A percentile compares a stretch with the other conserved stretches of the same genome.
These are phyloP conservation scores for Sinocyclocheilus maitianheensis DNA, from an alignment of 2,113 vertebrate species.

Conservation along the genomic window DNA sequence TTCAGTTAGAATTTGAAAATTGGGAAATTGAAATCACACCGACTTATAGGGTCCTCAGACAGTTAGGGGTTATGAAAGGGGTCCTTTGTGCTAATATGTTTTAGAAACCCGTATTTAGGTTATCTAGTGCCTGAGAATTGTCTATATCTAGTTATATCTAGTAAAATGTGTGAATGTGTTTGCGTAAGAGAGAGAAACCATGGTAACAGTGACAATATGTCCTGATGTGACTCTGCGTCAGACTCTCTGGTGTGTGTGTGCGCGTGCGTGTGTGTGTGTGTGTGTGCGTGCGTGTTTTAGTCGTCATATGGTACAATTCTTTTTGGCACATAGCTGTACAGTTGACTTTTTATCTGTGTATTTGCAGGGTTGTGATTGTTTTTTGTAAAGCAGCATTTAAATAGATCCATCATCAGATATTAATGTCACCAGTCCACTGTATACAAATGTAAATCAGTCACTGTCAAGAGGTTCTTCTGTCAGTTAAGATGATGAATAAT, in stretches of 20 bases:
- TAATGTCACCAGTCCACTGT: neutral
- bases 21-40: neutral
- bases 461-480: neutral
- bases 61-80: neutral
- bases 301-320: neutral
- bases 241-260: slow-evolving; percentile 16
- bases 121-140: slow-evolving; percentile 9
- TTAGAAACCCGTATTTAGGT: neutral
- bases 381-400: neutral
- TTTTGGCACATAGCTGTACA: slow-evolving; percentile 2
- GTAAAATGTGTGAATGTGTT: slow-evolving; percentile 19
- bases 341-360: neutral
- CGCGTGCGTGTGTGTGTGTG: neutral
- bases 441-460: slow-evolving; percentile 2
- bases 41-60: neutral
- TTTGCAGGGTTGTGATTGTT: neutral
- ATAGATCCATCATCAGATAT: neutral
- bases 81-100: neutral
- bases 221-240: neutral
- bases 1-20: neutral
- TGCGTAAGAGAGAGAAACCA: slow-evolving; percentile 46
- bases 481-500: neutral
- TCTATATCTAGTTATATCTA: neutral
- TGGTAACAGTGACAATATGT: slow-evolving; percentile 5
- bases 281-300: neutral